Percentiles rank a stretch among this genome's conserved stretches.
phyloP scores from a whole-genome alignment of 2,888 invertebrate genomes.

The Ochropacha duplaris region DNA sequence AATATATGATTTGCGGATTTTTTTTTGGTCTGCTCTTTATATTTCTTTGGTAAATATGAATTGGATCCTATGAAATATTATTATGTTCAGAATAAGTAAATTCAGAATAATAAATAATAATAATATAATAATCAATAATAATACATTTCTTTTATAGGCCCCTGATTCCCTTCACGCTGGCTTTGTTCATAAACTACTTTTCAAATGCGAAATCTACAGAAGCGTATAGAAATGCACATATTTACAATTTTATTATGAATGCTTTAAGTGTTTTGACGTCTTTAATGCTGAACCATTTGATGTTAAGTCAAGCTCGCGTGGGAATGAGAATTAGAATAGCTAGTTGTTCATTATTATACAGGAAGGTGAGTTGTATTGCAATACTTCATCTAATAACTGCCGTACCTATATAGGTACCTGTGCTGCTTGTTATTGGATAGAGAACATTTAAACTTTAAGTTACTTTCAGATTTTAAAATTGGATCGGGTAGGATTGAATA shows the following conservation, averaged over 20 bases:
- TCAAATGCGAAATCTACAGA: conserved; percentile 76
- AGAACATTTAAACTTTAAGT: not conserved
- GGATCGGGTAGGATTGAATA: conserved; percentile 82
- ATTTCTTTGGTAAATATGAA: conserved; percentile 79
- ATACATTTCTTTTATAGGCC: conserved; percentile 69
- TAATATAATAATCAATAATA: not conserved
- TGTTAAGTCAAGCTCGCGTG: conserved; percentile 82
- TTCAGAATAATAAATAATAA: too few species aligned
- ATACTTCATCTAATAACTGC: not conserved
- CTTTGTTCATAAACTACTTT: conserved; percentile 85
- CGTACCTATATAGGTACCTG: not conserved
- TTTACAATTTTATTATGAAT: conserved; percentile 85
- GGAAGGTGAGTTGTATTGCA: conserved; percentile 86
- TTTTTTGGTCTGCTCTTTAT: conserved; percentile 82
- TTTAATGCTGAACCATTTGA: conserved; percentile 85
- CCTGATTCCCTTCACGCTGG: conserved; percentile 83
- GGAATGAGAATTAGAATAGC: conserved; percentile 92
- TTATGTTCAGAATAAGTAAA: too few species aligned
- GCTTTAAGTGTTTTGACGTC: conserved; percentile 81
- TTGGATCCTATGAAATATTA: not conserved
- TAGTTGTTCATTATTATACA: conserved; percentile 90
- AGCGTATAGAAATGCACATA: conserved; percentile 83
- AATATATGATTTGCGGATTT: conserved; percentile 84
- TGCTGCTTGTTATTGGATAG: not conserved
- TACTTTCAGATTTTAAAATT: conserved; percentile 68